Conservation (phyloP, 2,888 invertebrate species). For the Galerucella calmariensis region DNA sequence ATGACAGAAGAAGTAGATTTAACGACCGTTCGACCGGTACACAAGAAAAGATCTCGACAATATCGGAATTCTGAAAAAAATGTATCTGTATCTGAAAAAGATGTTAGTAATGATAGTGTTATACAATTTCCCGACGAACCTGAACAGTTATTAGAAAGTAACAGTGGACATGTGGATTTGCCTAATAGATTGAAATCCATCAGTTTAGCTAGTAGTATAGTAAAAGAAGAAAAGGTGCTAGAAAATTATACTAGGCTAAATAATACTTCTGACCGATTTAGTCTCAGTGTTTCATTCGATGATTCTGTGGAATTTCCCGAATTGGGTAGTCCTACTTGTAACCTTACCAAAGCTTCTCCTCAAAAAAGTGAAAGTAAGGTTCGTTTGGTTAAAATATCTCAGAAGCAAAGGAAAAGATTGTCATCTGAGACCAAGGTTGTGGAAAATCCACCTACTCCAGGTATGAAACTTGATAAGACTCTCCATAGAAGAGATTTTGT, state of each 20-base stretch:
- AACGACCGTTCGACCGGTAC: conserved; percentile 40
- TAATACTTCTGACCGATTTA: conserved; percentile 16
- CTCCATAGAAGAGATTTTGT: neutral
- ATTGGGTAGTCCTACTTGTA: conserved; percentile 52
- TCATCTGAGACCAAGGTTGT: conserved; percentile 64
- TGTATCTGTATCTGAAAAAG: conserved; percentile 29
- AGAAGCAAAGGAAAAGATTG: conserved; percentile 73
- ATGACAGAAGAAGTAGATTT: conserved; percentile 64
- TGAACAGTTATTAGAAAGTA: conserved; percentile 26
- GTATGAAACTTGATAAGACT: conserved; percentile 24
- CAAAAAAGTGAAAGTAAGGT: conserved; percentile 56
- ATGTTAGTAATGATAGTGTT: conserved; percentile 34
- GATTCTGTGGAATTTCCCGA: conserved; percentile 59
- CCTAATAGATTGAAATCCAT: conserved; percentile 55
- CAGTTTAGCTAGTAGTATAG: conserved; percentile 51
- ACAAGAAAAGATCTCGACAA: conserved; percentile 47
- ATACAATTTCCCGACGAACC: conserved; percentile 50
- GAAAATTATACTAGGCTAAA: conserved; percentile 48
- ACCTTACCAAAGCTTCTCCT: conserved; percentile 27
- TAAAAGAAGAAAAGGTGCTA: conserved; percentile 48
- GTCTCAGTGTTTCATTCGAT: conserved; percentile 42
- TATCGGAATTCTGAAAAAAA: conserved; percentile 43
- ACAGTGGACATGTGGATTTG: conserved; percentile 19
- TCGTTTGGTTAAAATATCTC: conserved; percentile 69
- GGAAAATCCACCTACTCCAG: conserved; percentile 29